Evolutionary conservation across 2,113 vertebrate genomes (phyloP).

Genomic region (Marmota flaviventris): DNA sequence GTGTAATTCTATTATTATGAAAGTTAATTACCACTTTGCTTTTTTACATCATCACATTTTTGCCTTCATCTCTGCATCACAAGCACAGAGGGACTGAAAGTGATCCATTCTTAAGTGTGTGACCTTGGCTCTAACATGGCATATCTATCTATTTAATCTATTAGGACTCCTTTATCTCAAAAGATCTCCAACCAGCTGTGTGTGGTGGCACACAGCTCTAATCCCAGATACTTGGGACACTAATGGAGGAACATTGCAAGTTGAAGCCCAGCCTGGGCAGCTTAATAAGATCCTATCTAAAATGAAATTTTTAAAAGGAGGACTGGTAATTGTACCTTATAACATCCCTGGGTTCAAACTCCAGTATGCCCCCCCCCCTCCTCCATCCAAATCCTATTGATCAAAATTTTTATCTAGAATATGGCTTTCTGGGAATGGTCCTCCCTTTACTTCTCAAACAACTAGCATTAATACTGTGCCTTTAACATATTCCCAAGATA

Average conservation of each 20-base stretch:
- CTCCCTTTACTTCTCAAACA: slow-evolving; percentile 22
- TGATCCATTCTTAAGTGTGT: not conserved
- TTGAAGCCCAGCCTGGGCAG: too few relatives aligned
- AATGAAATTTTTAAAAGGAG: too few relatives aligned
- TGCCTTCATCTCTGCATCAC: not conserved
- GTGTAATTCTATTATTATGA: not conserved
- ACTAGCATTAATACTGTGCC: not conserved
- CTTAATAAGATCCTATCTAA: too few relatives aligned
- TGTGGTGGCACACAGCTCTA: too few relatives aligned
- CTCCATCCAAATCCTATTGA: not conserved
- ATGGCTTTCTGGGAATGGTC: not conserved
- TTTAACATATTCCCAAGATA: not conserved
- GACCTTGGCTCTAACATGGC: not conserved
- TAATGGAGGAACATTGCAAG: too few relatives aligned
- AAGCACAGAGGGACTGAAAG: not conserved
- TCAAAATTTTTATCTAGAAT: not conserved
- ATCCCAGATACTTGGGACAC: too few relatives aligned
- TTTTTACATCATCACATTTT: not conserved
- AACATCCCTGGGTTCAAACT: too few relatives aligned
- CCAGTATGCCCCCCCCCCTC: too few relatives aligned
- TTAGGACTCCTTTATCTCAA: not conserved
- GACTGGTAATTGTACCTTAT: too few relatives aligned
- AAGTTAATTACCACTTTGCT: not conserved
- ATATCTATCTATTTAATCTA: not conserved
- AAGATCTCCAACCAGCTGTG: not conserved